Percentiles rank a stretch among this genome's conserved stretches.
phyloP scores from a whole-genome alignment of 2,113 vertebrate genomes.

The Telmatochromis sp. region DNA sequence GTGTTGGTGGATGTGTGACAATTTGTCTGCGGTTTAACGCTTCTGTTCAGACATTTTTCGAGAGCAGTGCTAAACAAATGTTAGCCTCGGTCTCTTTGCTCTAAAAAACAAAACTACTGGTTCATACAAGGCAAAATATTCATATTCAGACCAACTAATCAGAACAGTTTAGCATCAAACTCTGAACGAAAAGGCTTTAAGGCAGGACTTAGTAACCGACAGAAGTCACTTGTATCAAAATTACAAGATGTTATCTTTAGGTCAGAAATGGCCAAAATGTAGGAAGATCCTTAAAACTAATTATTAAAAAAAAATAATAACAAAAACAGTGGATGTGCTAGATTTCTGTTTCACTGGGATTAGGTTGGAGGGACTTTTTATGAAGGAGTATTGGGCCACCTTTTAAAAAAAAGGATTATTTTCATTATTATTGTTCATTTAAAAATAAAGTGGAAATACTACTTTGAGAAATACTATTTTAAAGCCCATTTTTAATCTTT shows the following conservation, averaged over 20 bases:
- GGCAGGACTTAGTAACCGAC: background rate
- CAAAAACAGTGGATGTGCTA: fast-evolving
- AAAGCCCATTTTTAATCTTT: background rate
- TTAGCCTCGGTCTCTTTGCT: background rate
- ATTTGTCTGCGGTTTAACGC: background rate
- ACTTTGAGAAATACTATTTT: background rate
- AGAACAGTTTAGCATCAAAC: background rate
- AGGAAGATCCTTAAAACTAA: background rate
- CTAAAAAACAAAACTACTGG: background rate
- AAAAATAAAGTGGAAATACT: background rate
- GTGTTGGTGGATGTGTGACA: background rate
- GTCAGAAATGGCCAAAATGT: background rate
- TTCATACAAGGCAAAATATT: background rate
- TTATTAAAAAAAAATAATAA: background rate
- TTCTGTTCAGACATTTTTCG: background rate
- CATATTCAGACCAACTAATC: background rate
- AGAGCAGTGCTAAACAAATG: background rate
- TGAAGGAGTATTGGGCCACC: background rate
- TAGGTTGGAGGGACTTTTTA: background rate
- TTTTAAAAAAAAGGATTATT: background rate
- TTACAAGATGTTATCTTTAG: background rate
- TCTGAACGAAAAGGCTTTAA: background rate
- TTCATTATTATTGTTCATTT: background rate
- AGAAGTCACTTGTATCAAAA: background rate
- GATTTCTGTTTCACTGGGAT: background rate